phyloP scores from a whole-genome alignment of 2,113 vertebrate genomes.

The Notechis scutatus region DNA sequence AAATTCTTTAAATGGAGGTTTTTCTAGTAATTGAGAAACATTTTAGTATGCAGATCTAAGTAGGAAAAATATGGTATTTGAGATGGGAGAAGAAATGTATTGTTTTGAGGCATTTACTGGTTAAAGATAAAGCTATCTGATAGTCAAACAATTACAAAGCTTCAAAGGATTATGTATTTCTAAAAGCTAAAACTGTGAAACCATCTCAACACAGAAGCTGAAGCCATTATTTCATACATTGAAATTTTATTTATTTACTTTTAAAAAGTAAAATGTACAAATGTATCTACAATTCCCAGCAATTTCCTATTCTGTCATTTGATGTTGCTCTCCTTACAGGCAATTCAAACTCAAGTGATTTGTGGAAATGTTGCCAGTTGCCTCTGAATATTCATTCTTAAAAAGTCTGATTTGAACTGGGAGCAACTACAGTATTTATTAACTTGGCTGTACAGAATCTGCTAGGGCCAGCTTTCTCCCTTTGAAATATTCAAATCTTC shows the following conservation, averaged over 20 bases:
- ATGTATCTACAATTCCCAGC: not conserved
- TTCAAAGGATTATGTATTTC: not conserved
- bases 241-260: not conserved
- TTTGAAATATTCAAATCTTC: conserved; percentile 22
- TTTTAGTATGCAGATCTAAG: not conserved
- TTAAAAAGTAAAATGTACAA: not conserved
- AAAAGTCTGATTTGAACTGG: conserved; percentile 13
- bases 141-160: not conserved
- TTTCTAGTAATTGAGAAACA: not conserved
- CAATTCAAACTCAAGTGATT: not conserved
- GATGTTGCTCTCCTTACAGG: not conserved
- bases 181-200: not conserved
- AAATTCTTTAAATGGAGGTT: not conserved
- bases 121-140: not conserved
- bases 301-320: not conserved
- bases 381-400: not conserved
- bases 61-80: not conserved
- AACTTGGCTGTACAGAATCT: conserved; percentile 15
- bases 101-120: not conserved
- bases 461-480: not conserved
- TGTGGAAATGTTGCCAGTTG: not conserved
- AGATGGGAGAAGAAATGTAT: not conserved
- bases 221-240: not conserved
- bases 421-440: not conserved
- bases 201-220: not conserved